phyloP scores from a whole-genome alignment of 2,113 vertebrate species.

The Osmerus eperlanus region DNA sequence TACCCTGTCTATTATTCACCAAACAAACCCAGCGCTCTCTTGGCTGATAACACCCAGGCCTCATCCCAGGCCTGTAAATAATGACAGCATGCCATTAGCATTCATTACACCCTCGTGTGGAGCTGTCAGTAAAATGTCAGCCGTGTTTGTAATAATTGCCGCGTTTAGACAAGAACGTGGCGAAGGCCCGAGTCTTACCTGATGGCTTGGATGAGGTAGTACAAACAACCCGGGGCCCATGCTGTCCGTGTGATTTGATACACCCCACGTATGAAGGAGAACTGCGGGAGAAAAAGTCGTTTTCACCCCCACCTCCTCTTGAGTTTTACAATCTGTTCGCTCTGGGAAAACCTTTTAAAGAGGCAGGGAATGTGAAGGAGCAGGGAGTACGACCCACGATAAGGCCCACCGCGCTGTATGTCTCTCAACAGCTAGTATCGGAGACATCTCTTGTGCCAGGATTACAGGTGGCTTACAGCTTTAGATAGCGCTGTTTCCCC shows the following conservation, averaged over 20 bases:
- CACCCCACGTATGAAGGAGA: conserved; percentile 17
- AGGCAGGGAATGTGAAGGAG: conserved; percentile 27
- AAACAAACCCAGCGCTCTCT: conserved; percentile 53
- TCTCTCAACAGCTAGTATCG: neutral
- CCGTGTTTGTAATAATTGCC: conserved; percentile 66
- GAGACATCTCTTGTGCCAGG: neutral
- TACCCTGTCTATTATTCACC: conserved; percentile 68
- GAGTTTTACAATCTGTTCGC: neutral
- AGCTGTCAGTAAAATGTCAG: conserved; percentile 58
- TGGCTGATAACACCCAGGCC: conserved; percentile 66
- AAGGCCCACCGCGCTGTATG: neutral
- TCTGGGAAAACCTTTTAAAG: neutral
- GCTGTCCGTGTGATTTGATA: conserved; percentile 44
- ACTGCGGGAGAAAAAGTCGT: conserved; percentile 29
- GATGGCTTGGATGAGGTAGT: conserved; percentile 46
- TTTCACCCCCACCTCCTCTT: conserved; percentile 23
- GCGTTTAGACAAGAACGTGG: conserved; percentile 52
- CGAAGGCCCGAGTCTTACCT: conserved; percentile 44
- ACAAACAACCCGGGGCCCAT: conserved; percentile 47
- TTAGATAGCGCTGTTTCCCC: neutral
- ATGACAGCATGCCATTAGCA: conserved; percentile 68
- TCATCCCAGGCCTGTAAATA: conserved; percentile 67
- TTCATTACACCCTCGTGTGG: conserved; percentile 56
- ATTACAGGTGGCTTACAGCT: conserved; percentile 1
- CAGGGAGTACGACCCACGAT: neutral